Conservation (phyloP, 2,888 invertebrate species). For the Pristionchus mayeri region DNA sequence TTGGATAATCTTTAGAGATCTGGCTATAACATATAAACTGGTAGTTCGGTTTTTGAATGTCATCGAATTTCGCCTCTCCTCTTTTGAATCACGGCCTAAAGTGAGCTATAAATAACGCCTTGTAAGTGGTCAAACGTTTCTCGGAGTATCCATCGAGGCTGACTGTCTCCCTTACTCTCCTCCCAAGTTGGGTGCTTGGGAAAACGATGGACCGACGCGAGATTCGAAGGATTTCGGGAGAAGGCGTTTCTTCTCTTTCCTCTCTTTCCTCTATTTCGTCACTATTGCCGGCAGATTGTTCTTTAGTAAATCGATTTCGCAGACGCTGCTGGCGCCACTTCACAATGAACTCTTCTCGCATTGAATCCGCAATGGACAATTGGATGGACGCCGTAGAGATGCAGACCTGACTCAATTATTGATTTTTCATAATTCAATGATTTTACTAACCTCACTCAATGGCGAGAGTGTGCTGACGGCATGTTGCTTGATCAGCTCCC, state of each 20-base stretch:
- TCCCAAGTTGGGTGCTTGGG: neutral
- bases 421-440: no score
- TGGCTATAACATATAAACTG: neutral
- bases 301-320: neutral
- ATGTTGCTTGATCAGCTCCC: neutral
- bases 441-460: slow-evolving; percentile 10
- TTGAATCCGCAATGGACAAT: neutral
- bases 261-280: no score
- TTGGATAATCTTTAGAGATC: neutral
- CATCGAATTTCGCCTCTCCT: slow-evolving; percentile 36
- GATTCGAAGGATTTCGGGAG: neutral
- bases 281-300: neutral
- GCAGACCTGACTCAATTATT: slow-evolving; percentile 21
- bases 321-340: neutral
- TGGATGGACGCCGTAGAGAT: slow-evolving; percentile 11
- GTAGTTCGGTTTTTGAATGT: slow-evolving; percentile 13
- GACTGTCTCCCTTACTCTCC: neutral
- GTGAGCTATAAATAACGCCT: neutral
- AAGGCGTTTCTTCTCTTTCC: neutral
- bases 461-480: neutral
- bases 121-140: neutral
- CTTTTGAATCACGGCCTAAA: neutral
- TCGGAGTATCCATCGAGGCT: neutral
- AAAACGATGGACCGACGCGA: slow-evolving; percentile 1
- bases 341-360: neutral